Percentiles rank a stretch among this genome's conserved stretches.
Evolutionary conservation across 1,140 invertebrate species (phyloP).

Genomic region (Centruroides sculpturatus): DNA sequence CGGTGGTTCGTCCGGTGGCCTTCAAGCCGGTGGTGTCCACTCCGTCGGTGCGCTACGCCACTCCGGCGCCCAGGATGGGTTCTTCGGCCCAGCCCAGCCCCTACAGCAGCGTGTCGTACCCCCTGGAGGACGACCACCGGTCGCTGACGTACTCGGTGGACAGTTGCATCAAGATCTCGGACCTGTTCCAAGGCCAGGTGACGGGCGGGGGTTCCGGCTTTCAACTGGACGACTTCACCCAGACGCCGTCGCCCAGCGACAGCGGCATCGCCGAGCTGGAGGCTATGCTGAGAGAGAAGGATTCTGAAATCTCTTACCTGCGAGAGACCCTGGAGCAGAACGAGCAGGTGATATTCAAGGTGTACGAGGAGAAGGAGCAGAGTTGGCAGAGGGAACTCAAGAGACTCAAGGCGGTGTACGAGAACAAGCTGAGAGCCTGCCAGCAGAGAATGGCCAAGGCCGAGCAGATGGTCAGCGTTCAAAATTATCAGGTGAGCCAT

Average conservation of each 20-base stretch:
- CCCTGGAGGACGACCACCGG: too few species aligned
- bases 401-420: slow-evolving; percentile 47
- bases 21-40: neutral
- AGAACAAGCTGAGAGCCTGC: slow-evolving; percentile 47
- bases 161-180: too few species aligned
- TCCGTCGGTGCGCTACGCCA: too few species aligned
- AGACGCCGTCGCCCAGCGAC: slow-evolving; percentile 54
- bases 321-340: slow-evolving; percentile 63
- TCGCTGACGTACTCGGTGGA: too few species aligned
- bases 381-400: slow-evolving; percentile 27
- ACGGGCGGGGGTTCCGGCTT: too few species aligned
- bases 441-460: slow-evolving; percentile 42
- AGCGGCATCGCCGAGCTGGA: slow-evolving; percentile 66
- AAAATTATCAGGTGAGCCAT: too few species aligned
- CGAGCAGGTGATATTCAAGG: slow-evolving; percentile 56
- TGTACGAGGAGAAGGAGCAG: slow-evolving; percentile 46
- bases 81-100: too few species aligned
- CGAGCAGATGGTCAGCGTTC: too few species aligned
- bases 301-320: slow-evolving; percentile 52
- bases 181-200: too few species aligned
- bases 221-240: neutral
- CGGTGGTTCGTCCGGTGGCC: neutral
- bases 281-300: slow-evolving; percentile 50
- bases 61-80: too few species aligned
- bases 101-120: too few species aligned